phyloP scores from a whole-genome alignment of 2,888 invertebrate genomes.

The Drosophila ochracea region DNA sequence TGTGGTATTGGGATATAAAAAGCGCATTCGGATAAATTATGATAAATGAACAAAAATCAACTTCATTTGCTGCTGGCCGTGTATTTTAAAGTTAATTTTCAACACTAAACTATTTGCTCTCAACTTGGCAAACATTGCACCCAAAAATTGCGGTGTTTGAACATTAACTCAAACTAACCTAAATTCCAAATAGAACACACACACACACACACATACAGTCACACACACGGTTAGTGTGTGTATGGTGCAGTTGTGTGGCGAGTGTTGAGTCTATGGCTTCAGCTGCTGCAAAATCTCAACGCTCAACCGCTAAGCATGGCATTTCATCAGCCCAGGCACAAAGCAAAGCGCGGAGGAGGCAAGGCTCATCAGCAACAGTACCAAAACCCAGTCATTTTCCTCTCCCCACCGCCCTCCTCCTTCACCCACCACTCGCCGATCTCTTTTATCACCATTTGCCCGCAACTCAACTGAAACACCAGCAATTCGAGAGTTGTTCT shows the following conservation, averaged over 20 bases:
- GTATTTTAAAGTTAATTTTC: neutral
- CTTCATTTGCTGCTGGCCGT: neutral
- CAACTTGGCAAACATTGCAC: constrained; percentile 10
- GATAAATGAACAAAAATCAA: neutral
- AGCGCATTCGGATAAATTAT: neutral
- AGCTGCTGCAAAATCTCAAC: constrained; percentile 61
- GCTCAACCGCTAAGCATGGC: constrained; percentile 78
- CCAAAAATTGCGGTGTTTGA: constrained; percentile 33
- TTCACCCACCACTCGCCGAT: neutral
- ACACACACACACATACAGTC: neutral
- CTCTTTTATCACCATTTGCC: neutral
- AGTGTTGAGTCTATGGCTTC: constrained; percentile 49
- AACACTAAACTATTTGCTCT: constrained; percentile 27
- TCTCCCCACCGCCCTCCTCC: too few relatives aligned
- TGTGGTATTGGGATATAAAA: neutral
- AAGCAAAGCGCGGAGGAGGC: constrained; percentile 34
- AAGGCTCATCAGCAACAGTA: constrained; percentile 9
- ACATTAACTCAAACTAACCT: constrained; percentile 56
- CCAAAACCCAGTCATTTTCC: neutral
- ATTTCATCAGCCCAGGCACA: constrained; percentile 70
- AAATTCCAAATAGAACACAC: constrained; percentile 44
- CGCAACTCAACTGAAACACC: constrained; percentile 44
- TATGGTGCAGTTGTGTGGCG: constrained; percentile 26
- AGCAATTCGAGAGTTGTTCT: constrained; percentile 43
- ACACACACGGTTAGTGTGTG: constrained; percentile 1